These are phyloP conservation scores for Microcebus tavaratra DNA, from an alignment of 2,113 vertebrate species.

Conservation along the genomic window DNA sequence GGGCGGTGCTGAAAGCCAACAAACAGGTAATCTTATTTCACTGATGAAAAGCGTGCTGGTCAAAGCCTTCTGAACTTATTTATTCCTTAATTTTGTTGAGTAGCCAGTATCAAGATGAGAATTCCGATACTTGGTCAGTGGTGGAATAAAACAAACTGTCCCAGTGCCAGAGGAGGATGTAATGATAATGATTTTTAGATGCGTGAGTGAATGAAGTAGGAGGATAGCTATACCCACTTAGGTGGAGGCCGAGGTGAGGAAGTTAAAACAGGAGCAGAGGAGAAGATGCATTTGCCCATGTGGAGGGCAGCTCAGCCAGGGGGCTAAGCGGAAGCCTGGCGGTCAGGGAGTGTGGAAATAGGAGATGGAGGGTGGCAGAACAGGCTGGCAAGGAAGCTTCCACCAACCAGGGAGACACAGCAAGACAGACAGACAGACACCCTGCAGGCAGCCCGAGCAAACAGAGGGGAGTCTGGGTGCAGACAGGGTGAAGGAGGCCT, in stretches of 20 bases:
- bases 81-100: not conserved
- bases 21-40: constrained; percentile 91
- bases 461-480: not conserved
- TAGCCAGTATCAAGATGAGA: not conserved
- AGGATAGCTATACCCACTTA: not conserved
- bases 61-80: not conserved
- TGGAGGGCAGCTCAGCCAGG: not conserved
- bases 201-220: not conserved
- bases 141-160: not conserved
- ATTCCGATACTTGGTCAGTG: not conserved
- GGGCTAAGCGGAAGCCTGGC: not conserved
- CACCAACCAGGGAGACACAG: not conserved
- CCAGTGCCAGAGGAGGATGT: not conserved
- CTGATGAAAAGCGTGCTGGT: not conserved
- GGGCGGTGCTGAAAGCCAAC: constrained; percentile 97
- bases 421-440: not conserved
- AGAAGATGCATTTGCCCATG: not conserved
- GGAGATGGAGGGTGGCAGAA: not conserved
- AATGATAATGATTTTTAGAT: not conserved
- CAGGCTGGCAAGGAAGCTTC: not conserved
- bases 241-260: not conserved
- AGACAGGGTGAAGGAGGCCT: not conserved
- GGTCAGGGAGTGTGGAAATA: not conserved
- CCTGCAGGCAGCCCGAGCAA: not conserved
- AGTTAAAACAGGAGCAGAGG: not conserved